phyloP scores from a whole-genome alignment of 2,888 invertebrate genomes.

The Callinectes sapidus region DNA sequence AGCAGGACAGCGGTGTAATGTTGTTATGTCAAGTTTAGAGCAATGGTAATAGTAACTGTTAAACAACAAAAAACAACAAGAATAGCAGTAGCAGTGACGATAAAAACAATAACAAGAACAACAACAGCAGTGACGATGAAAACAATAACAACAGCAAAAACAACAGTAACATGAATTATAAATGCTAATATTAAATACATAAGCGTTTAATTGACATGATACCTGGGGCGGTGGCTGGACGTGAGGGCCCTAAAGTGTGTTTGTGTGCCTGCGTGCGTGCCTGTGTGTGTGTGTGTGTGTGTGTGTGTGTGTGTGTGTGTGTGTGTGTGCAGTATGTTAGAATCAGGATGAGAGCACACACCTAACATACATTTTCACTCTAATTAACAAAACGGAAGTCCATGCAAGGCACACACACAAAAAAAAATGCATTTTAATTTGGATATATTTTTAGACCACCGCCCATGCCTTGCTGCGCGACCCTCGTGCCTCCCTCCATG shows the following conservation, averaged over 20 bases:
- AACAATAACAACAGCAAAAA: not conserved
- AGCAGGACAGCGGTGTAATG: too few species aligned
- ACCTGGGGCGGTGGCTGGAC: not conserved
- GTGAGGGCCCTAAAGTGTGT: not conserved
- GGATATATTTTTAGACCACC: not conserved
- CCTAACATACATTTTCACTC: conserved; percentile 14
- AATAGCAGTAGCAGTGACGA: not conserved
- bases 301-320: conserved; percentile 9
- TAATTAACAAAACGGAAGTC: conserved; percentile 23
- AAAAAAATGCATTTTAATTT: not conserved
- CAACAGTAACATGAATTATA: not conserved
- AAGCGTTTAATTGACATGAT: not conserved
- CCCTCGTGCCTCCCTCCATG: not conserved
- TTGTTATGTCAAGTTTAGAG: too few species aligned
- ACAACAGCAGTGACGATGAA: not conserved
- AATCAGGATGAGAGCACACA: not conserved
- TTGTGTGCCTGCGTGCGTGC: not conserved
- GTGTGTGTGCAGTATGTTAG: conserved; percentile 1
- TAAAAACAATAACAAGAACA: not conserved
- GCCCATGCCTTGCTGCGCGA: not conserved
- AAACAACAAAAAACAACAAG: not conserved
- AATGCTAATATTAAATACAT: not conserved
- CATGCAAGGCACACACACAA: not conserved
- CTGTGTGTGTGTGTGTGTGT: not conserved
- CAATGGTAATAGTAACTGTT: too few species aligned